phyloP scores from a whole-genome alignment of 2,888 invertebrate species.

The Harmothoe impar region DNA sequence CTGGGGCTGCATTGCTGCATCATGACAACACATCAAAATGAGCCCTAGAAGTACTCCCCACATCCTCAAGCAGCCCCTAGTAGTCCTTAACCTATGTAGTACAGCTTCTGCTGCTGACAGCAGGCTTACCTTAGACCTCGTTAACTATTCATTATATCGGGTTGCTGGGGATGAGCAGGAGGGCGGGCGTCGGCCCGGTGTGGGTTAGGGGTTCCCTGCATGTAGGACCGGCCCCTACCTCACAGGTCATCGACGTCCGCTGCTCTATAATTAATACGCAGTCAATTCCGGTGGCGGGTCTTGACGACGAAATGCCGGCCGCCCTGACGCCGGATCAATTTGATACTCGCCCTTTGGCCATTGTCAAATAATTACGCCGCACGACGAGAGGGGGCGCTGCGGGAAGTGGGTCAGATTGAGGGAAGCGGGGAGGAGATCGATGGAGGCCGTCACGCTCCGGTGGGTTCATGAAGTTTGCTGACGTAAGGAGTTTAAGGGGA shows the following conservation, averaged over 20 bases:
- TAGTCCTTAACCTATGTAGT: too few species aligned
- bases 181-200: too few species aligned
- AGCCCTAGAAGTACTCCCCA: too few species aligned
- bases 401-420: slow-evolving; percentile 9
- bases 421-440: neutral
- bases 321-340: slow-evolving; percentile 4
- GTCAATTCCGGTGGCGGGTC: neutral
- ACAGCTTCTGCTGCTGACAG: too few species aligned
- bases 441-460: neutral
- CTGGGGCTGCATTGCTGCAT: too few species aligned
- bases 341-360: neutral
- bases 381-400: neutral
- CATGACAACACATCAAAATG: too few species aligned
- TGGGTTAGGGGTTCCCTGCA: neutral
- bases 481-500: neutral
- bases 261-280: neutral
- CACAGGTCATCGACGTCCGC: neutral
- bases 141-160: too few species aligned
- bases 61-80: too few species aligned
- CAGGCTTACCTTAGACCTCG: too few species aligned
- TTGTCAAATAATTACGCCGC: neutral
- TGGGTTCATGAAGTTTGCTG: neutral
- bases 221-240: too few species aligned
- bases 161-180: too few species aligned
- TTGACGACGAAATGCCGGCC: neutral